phyloP scores from a whole-genome alignment of 2,888 invertebrate genomes.

The Rhagophthalmus giganteus region DNA sequence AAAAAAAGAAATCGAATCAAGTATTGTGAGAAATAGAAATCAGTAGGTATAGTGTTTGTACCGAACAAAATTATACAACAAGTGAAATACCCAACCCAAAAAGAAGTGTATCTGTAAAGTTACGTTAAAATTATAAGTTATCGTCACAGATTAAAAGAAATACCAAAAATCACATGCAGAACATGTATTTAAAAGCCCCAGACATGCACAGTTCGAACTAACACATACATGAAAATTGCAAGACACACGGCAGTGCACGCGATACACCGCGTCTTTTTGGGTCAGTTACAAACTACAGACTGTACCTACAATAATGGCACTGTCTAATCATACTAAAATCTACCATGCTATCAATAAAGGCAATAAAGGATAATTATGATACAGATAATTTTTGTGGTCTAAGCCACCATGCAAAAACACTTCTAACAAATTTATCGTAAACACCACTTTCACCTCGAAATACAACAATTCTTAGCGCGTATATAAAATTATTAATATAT shows the following conservation, averaged over 20 bases:
- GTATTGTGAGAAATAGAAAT: conserved; percentile 29
- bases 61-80: conserved; percentile 28
- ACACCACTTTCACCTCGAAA: conserved; percentile 36
- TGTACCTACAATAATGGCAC: conserved; percentile 55
- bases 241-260: conserved; percentile 31
- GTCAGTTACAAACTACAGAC: conserved; percentile 56
- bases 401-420: conserved; percentile 40
- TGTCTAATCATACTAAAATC: conserved; percentile 53
- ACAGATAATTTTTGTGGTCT: conserved; percentile 39
- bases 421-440: conserved; percentile 37
- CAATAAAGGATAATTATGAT: conserved; percentile 43
- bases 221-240: conserved; percentile 43
- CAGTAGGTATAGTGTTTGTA: conserved; percentile 26
- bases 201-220: conserved; percentile 49
- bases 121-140: conserved; percentile 27
- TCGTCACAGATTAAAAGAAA: conserved; percentile 25
- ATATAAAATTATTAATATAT: conserved; percentile 32
- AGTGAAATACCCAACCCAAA: conserved; percentile 52
- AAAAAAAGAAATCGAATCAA: conserved; percentile 18
- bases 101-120: conserved; percentile 42
- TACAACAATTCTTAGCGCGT: conserved; percentile 30
- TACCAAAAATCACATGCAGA: conserved; percentile 44
- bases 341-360: conserved; percentile 54
- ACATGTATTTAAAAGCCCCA: conserved; percentile 47
- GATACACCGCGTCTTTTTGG: conserved; percentile 50